phyloP scores from a whole-genome alignment of 2,797 vertebrate species.

The Leptatherina wallacei region DNA sequence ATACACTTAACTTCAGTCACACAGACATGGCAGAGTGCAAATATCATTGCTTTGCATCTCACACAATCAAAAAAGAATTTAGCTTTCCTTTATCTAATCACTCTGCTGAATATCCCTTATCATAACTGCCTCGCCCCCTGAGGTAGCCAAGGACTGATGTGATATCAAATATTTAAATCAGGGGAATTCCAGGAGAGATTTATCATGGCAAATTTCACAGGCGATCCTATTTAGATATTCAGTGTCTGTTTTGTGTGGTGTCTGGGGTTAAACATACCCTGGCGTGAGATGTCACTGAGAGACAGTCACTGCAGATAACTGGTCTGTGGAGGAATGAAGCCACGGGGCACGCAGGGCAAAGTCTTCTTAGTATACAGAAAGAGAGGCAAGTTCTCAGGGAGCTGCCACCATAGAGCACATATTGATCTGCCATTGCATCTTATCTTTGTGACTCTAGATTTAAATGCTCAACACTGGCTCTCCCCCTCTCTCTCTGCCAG shows the following conservation, averaged over 20 bases:
- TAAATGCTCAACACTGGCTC: conserved; percentile 79
- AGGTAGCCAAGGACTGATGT: conserved; percentile 70
- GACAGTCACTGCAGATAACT: conserved; percentile 74
- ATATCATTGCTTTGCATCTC: conserved; percentile 64
- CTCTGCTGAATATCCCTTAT: conserved; percentile 77
- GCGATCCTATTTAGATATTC: conserved; percentile 84
- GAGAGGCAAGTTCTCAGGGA: conserved; percentile 77
- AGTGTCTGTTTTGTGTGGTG: conserved; percentile 59
- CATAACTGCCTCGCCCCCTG: conserved; percentile 60
- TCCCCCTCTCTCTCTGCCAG: conserved; percentile 62
- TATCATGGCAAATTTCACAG: conserved; percentile 74
- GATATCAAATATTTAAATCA: conserved; percentile 79
- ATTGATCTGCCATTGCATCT: conserved; percentile 84
- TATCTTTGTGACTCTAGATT: conserved; percentile 84
- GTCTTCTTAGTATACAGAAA: conserved; percentile 69
- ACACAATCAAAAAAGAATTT: conserved; percentile 71
- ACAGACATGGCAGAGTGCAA: conserved; percentile 71
- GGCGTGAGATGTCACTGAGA: conserved; percentile 71
- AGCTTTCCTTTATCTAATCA: conserved; percentile 78
- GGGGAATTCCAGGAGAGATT: conserved; percentile 77
- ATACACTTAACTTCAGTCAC: conserved; percentile 71
- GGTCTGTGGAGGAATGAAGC: conserved; percentile 73
- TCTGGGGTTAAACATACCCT: conserved; percentile 72
- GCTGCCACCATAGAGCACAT: conserved; percentile 78
- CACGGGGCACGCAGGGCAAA: conserved; percentile 72